These are phyloP conservation scores for Glareola pratincola DNA, from an alignment of 2,113 vertebrate genomes.

Conservation along the genomic window DNA sequence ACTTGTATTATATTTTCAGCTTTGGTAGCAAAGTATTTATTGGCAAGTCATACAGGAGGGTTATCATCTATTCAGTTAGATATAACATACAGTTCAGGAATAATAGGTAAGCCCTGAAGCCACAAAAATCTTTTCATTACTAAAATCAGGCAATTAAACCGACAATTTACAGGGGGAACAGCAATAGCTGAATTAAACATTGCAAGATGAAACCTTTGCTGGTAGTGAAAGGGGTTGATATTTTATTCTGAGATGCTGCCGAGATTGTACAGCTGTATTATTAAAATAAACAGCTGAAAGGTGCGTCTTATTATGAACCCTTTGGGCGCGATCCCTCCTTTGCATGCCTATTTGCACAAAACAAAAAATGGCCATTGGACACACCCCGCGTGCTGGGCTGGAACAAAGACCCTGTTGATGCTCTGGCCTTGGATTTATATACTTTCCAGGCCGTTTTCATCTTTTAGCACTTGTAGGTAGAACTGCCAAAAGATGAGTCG, in stretches of 20 bases:
- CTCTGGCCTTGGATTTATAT: background rate
- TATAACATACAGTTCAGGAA: background rate
- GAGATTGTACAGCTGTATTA: conserved; percentile 38
- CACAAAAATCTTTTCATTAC: conserved; percentile 39
- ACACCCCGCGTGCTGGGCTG: background rate
- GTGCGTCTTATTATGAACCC: background rate
- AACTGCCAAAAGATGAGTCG: background rate
- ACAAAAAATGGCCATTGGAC: background rate
- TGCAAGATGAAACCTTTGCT: conserved; percentile 55
- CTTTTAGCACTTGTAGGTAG: background rate
- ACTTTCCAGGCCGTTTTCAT: background rate
- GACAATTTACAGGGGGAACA: background rate
- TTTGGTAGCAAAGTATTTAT: conserved; percentile 21
- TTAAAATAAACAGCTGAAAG: conserved; percentile 61
- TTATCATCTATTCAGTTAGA: conserved; percentile 18
- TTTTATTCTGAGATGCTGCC: conserved; percentile 14
- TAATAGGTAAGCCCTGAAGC: background rate
- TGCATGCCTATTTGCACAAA: conserved; percentile 24
- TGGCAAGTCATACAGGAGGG: background rate
- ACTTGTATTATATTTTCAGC: background rate
- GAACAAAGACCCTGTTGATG: background rate
- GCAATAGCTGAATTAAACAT: conserved; percentile 46
- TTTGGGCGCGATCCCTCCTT: background rate
- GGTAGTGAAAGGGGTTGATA: conserved; percentile 2
- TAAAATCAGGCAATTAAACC: conserved; percentile 43